Conservation (phyloP, 2,797 vertebrate species). For the Aldrovandia affinis region DNA sequence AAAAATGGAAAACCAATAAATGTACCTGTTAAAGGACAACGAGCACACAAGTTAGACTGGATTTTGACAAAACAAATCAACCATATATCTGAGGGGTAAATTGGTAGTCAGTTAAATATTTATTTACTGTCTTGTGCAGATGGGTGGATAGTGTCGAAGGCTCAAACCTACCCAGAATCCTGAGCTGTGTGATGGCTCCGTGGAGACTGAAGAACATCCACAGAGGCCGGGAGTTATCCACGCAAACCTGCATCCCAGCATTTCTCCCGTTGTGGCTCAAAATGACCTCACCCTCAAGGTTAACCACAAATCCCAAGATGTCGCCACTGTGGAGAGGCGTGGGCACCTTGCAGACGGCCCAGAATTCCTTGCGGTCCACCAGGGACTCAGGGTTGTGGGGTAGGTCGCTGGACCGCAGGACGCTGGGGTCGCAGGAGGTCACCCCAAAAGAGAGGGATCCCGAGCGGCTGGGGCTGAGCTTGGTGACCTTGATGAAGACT, state of each 20-base stretch:
- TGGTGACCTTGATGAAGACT: constrained; percentile 85
- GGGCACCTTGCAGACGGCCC: constrained; percentile 83
- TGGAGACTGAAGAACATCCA: constrained; percentile 94
- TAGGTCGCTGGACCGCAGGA: constrained; percentile 83
- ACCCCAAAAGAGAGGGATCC: constrained; percentile 85
- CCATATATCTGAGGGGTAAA: not conserved
- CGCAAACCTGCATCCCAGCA: constrained; percentile 86
- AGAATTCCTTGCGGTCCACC: constrained; percentile 92
- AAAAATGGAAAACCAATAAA: too few species aligned
- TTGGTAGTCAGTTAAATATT: not conserved
- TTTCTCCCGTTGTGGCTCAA: constrained; percentile 85
- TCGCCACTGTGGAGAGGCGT: constrained; percentile 84
- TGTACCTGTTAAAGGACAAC: not conserved
- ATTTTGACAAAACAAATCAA: not conserved
- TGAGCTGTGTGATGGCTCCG: constrained; percentile 85
- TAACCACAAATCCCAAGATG: constrained; percentile 88
- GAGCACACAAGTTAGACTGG: not conserved
- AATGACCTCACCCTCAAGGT: constrained; percentile 83
- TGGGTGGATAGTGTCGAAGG: not conserved
- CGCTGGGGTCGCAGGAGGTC: constrained; percentile 87
- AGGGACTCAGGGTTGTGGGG: constrained; percentile 85
- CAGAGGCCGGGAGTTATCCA: constrained; percentile 90
- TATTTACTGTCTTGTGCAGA: not conserved
- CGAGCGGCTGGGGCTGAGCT: constrained; percentile 65
- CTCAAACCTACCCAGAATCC: constrained; percentile 82